These are phyloP conservation scores for Perizoma affinitatum DNA, from an alignment of 2,888 invertebrate genomes.

Conservation along the genomic window DNA sequence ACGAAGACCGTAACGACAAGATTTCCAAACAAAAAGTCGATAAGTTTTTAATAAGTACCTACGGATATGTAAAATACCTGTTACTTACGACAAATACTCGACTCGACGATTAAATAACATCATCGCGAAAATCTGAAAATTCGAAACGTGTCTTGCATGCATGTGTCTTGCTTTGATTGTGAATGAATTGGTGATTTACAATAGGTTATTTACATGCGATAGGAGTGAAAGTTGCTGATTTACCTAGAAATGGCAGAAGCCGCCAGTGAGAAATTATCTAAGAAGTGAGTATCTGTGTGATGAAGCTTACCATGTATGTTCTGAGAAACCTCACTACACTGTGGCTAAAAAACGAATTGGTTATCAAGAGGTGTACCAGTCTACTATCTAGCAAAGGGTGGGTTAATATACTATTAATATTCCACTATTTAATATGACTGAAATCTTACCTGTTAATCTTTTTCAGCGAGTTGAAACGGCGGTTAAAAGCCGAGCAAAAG, in stretches of 20 bases:
- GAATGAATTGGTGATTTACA: background rate
- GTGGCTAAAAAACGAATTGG: constrained; percentile 51
- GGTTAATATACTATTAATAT: constrained; percentile 48
- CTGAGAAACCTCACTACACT: constrained; percentile 51
- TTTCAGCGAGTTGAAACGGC: constrained; percentile 95
- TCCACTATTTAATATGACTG: constrained; percentile 37
- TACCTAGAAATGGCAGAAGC: constrained; percentile 80
- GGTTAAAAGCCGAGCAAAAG: constrained; percentile 96
- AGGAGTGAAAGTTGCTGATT: constrained; percentile 12
- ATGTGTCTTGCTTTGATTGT: too few species aligned
- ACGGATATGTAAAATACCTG: too few species aligned
- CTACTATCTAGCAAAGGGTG: constrained; percentile 67
- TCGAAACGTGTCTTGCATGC: too few species aligned
- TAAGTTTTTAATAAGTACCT: too few species aligned
- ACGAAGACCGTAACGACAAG: too few species aligned
- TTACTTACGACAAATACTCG: too few species aligned
- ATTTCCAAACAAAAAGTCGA: too few species aligned
- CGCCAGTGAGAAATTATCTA: constrained; percentile 85
- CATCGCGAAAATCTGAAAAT: too few species aligned
- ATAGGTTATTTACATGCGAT: constrained; percentile 12
- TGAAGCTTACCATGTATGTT: constrained; percentile 55
- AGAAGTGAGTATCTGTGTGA: constrained; percentile 85
- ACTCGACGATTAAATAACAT: too few species aligned
- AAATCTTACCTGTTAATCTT: constrained; percentile 33
- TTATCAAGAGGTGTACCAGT: constrained; percentile 54